Conservation (phyloP, 1,140 invertebrate genomes). For the Heliothis virescens region DNA sequence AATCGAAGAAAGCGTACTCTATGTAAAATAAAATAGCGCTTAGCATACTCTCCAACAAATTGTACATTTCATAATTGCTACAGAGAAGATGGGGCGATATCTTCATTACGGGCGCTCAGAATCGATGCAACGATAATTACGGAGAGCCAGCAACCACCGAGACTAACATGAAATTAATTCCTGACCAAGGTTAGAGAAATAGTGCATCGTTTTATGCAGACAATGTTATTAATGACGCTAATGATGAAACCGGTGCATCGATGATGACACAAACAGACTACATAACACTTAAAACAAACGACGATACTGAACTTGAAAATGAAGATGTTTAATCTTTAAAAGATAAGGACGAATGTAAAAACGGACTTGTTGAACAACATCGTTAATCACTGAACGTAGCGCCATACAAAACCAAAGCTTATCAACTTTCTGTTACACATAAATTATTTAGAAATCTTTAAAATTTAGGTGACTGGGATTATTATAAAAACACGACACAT, state of each 20-base stretch:
- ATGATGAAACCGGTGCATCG: constrained; percentile 26
- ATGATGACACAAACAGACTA: constrained; percentile 19
- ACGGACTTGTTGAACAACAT: constrained; percentile 48
- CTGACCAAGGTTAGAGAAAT: constrained; percentile 63
- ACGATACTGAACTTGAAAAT: constrained; percentile 44
- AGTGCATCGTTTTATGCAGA: constrained; percentile 58
- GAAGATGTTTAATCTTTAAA: constrained; percentile 44
- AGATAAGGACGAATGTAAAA: constrained; percentile 50
- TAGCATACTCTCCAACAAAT: constrained; percentile 47
- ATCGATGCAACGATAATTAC: constrained; percentile 76
- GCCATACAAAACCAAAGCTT: constrained; percentile 48
- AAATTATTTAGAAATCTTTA: constrained; percentile 59
- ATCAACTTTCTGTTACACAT: constrained; percentile 53
- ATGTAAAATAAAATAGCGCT: background rate
- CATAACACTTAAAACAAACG: constrained; percentile 43
- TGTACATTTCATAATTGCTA: constrained; percentile 75
- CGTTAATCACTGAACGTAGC: constrained; percentile 50
- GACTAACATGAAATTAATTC: constrained; percentile 70
- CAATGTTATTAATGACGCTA: constrained; percentile 59
- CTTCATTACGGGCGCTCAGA: constrained; percentile 72
- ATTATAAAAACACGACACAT: constrained; percentile 56
- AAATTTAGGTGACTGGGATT: constrained; percentile 55
- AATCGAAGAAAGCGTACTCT: no score
- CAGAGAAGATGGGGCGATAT: constrained; percentile 74
- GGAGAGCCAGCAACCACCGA: constrained; percentile 57